Evolutionary conservation across 2,797 vertebrate genomes (phyloP).

Genomic region (Coracias cyanogaster): DNA sequence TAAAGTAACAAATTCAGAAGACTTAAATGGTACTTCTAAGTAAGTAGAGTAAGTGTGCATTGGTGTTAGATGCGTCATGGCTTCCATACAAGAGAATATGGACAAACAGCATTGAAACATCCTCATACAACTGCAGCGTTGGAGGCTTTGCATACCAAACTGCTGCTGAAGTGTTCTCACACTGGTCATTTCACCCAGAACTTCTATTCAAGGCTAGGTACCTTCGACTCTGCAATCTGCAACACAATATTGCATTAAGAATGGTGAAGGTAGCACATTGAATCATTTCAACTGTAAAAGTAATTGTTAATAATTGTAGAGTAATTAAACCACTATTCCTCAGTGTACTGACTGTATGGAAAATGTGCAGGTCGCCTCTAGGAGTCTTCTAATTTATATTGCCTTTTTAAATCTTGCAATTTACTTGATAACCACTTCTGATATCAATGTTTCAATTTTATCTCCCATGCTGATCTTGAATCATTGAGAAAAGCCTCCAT

Average conservation of each 20-base stretch:
- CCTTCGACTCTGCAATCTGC: background rate
- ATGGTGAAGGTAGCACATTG: background rate
- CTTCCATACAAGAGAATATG: background rate
- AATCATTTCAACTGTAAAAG: background rate
- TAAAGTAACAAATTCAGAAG: background rate
- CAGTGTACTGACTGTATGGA: background rate
- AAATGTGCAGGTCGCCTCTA: background rate
- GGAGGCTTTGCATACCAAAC: background rate
- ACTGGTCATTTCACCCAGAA: background rate
- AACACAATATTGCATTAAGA: background rate
- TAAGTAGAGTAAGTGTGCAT: background rate
- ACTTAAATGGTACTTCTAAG: background rate
- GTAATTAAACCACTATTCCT: background rate
- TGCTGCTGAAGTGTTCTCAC: background rate
- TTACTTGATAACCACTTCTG: background rate
- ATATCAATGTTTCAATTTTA: background rate
- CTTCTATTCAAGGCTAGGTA: background rate
- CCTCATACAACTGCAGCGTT: fast-evolving
- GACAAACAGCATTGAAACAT: background rate
- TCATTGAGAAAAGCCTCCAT: background rate
- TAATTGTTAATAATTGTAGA: background rate
- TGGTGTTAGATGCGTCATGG: fast-evolving
- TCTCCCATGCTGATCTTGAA: background rate
- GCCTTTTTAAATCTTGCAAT: background rate
- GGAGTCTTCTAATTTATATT: background rate